A percentile compares a stretch with the other conserved stretches of the same genome.
Evolutionary conservation across 2,797 vertebrate species (phyloP).

Genomic region (Borostomias antarcticus): DNA sequence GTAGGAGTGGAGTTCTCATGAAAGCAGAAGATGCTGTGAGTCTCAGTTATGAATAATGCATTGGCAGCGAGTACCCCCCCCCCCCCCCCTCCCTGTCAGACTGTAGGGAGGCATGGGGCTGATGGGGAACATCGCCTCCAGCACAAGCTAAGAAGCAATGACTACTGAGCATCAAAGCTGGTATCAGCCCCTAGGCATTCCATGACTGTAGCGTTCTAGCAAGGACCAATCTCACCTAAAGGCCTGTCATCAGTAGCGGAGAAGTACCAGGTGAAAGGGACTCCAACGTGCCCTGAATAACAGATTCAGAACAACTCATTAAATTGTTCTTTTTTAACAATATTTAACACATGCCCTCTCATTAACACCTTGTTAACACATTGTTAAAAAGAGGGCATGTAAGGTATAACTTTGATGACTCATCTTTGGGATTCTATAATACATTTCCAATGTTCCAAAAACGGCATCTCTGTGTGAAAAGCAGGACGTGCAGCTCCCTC

Average conservation of each 20-base stretch:
- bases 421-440: too few species aligned
- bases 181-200: constrained; percentile 43
- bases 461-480: constrained; percentile 31
- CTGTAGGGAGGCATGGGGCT: constrained; percentile 48
- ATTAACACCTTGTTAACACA: not conserved
- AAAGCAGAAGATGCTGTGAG: constrained; percentile 62
- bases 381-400: not conserved
- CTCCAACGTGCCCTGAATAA: not conserved
- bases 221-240: constrained; percentile 23
- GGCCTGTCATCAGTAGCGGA: constrained; percentile 25
- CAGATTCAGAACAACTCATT: not conserved
- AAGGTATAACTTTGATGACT: not conserved
- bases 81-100: constrained; percentile 34
- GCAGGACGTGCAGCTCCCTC: constrained; percentile 36
- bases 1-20: constrained; percentile 51
- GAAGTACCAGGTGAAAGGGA: constrained; percentile 25
- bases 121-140: constrained; percentile 71
- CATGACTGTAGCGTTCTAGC: constrained; percentile 29
- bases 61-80: constrained; percentile 53
- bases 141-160: constrained; percentile 51
- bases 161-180: constrained; percentile 60
- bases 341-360: not conserved
- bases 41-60: constrained; percentile 74
- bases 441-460: not conserved
- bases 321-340: not conserved